A percentile compares a stretch with the other conserved stretches of the same genome.
These are phyloP conservation scores for Pygocentrus nattereri DNA, from an alignment of 2,797 vertebrate species.

Conservation along the genomic window DNA sequence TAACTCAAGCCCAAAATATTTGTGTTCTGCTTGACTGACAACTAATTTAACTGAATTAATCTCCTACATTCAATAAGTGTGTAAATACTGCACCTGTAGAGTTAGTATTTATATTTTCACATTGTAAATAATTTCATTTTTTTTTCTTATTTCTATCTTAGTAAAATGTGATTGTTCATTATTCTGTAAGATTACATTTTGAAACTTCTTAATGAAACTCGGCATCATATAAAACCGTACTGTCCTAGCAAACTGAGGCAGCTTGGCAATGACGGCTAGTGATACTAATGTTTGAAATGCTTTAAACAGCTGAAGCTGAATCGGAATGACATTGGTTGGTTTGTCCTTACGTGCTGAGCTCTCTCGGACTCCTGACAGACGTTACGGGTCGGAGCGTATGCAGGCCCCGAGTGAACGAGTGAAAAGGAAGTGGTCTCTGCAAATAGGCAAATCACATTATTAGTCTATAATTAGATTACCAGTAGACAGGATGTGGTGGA, in stretches of 20 bases:
- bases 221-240: not conserved
- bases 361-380: not conserved
- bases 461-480: slow-evolving; percentile 48
- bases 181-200: not conserved
- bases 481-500: not conserved
- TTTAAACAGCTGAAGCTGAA: not conserved
- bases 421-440: slow-evolving; percentile 4
- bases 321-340: too few relatives aligned
- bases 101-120: slow-evolving; percentile 1
- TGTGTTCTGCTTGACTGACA: not conserved
- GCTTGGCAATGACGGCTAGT: not conserved
- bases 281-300: not conserved
- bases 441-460: slow-evolving; percentile 42
- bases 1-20: not conserved
- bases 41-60: not conserved
- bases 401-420: not conserved
- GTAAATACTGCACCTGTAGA: not conserved
- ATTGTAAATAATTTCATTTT: not conserved
- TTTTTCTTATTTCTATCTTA: not conserved
- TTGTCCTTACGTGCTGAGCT: not conserved
- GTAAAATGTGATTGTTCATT: not conserved
- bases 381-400: not conserved
- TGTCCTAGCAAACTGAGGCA: not conserved
- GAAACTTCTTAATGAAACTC: not conserved
- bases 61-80: not conserved